These are phyloP conservation scores for Sebastes minor DNA, from an alignment of 2,797 vertebrate species.

Conservation along the genomic window DNA sequence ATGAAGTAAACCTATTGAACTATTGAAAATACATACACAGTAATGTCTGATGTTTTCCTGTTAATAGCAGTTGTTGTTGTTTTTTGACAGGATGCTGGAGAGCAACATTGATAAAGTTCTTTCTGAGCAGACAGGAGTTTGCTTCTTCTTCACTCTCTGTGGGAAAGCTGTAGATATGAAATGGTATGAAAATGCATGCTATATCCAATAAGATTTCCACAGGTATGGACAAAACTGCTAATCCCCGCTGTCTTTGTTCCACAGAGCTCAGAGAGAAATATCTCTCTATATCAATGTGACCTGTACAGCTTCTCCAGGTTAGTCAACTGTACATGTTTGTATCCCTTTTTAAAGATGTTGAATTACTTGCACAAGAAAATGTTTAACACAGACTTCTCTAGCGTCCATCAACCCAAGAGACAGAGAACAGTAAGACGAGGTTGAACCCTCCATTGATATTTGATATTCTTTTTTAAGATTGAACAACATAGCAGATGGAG, in stretches of 20 bases:
- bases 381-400: conserved; percentile 64
- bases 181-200: conserved; percentile 80
- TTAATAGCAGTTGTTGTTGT: background rate
- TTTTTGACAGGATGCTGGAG: conserved; percentile 81
- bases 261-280: conserved; percentile 86
- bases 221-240: background rate
- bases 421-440: conserved; percentile 82
- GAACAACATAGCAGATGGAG: background rate
- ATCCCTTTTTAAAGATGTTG: background rate
- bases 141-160: conserved; percentile 94
- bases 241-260: conserved; percentile 42
- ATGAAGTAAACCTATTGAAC: background rate
- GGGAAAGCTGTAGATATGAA: conserved; percentile 98
- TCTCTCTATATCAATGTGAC: conserved; percentile 90
- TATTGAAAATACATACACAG: background rate
- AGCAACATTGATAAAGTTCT: conserved; percentile 84
- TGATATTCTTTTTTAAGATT: background rate
- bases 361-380: rapidly evolving
- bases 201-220: background rate
- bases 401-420: conserved; percentile 93
- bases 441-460: background rate
- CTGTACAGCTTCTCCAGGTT: conserved; percentile 89
- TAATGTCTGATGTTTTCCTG: background rate
- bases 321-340: background rate
- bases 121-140: conserved; percentile 77